Evolutionary conservation across 1,140 invertebrate genomes (phyloP), one percentile per base, ranked within the genome.

Genomic region (Aradophagus sp.): DNA sequence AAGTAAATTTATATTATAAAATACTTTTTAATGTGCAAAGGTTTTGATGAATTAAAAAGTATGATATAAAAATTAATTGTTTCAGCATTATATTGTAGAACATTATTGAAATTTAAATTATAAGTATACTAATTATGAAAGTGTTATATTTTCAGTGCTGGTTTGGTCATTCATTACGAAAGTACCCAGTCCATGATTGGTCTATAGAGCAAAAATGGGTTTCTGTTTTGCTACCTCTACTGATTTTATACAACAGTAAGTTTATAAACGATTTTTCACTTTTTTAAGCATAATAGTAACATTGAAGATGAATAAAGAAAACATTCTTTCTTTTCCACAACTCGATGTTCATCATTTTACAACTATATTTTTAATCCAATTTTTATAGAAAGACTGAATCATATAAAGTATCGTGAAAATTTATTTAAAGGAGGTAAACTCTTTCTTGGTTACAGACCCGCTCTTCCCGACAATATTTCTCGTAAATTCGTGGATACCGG

Each of bases 201-300:
- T 97, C 97, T 2, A 97, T 98, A 72, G 97, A 99, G 86, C 97
- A 99, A 79, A 97, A 95, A 84, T 99, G 97, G 97, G 91, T 98
- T 75, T 94, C 94, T 0, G 84, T 96, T 14, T 86, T 99, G 15
- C 86, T 99, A 58, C 95, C 96, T n/a, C 83, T 97, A 1, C 86
- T 98, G 1, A 87, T 98, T 42, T 87, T 97, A 13, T 97, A 97
- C 78, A 94, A 99, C 87, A 95, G 96, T 98, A 87, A 89, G 89
- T 86, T 53, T 58, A 26, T 42, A 16, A 10, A 31, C 8, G 20
- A 4, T 5, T 23, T 23, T 23, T 8, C 20, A 23, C 4, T 23
- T 4, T 5, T 5, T 5, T 23, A 8, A 23, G 8, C 4, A 23
- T 23, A 23, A 5, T 23, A 23, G 8, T 23, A 23, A n/a, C n/a